Evolutionary conservation across 2,113 vertebrate genomes (phyloP).

Genomic region (Sphaerodactylus townsendi): DNA sequence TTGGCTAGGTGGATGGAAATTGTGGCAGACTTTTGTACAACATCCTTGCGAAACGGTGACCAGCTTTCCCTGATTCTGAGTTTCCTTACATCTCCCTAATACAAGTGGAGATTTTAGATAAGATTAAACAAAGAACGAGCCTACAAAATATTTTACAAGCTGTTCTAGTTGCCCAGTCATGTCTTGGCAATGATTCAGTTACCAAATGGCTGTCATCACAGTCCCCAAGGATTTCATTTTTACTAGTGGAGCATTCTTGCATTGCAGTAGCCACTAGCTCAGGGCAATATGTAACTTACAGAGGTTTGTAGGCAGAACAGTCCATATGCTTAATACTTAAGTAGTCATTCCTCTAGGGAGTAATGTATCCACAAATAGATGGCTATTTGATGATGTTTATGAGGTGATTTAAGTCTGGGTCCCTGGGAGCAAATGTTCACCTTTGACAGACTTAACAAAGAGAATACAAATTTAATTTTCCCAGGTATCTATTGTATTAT

Average conservation of each 20-base stretch:
- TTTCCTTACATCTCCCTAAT: background rate
- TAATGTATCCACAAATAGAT: accelerated
- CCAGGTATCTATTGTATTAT: background rate
- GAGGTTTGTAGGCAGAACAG: background rate
- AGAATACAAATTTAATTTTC: background rate
- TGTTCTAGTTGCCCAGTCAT: background rate
- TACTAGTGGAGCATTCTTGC: background rate
- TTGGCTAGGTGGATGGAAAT: too few relatives aligned
- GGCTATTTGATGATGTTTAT: background rate
- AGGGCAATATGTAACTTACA: background rate
- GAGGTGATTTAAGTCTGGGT: background rate
- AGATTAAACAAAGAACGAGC: background rate
- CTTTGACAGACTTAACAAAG: background rate
- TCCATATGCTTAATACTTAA: background rate
- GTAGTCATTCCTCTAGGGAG: background rate
- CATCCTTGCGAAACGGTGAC: background rate
- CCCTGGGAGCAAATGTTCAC: background rate
- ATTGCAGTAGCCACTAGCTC: background rate
- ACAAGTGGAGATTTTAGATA: background rate
- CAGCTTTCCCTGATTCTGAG: background rate
- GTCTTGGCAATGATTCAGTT: background rate
- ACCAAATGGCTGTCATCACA: constrained; percentile 7
- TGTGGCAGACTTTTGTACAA: background rate
- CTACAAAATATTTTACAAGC: background rate
- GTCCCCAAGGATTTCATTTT: background rate